Evolutionary conservation across 1,140 invertebrate genomes (phyloP).

Genomic region (Agraylea sexmaculata): DNA sequence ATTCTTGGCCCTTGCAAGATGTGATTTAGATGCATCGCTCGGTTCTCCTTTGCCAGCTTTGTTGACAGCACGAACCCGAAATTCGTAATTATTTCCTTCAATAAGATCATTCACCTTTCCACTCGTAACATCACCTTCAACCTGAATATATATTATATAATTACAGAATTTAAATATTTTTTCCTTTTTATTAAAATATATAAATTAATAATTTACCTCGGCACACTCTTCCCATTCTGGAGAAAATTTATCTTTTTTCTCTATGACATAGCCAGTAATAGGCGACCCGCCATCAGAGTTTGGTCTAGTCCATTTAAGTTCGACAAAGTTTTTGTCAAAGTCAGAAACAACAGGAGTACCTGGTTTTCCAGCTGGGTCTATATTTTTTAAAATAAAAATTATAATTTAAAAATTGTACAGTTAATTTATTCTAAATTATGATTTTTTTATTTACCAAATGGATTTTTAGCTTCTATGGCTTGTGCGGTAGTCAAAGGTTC

Average conservation of each 20-base stretch:
- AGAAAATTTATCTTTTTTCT: conserved; percentile 87
- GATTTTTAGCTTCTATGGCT: conserved; percentile 95
- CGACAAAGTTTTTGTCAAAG: conserved; percentile 88
- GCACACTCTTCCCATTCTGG: conserved; percentile 81
- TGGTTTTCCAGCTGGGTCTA: conserved; percentile 67
- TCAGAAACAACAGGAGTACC: conserved; percentile 81
- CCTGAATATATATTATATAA: conserved; percentile 24
- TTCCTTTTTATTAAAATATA: not conserved
- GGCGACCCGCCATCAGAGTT: conserved; percentile 77
- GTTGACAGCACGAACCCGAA: conserved; percentile 87
- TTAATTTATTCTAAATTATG: not conserved
- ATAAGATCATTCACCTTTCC: conserved; percentile 79
- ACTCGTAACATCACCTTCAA: conserved; percentile 69
- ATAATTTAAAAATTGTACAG: not conserved
- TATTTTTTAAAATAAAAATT: not conserved
- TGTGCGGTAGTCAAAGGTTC: conserved; percentile 83
- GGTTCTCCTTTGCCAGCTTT: conserved; percentile 88
- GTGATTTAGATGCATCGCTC: conserved; percentile 76
- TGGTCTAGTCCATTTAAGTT: conserved; percentile 86
- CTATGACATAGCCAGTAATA: conserved; percentile 87
- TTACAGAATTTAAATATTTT: conserved; percentile 1
- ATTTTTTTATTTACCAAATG: conserved; percentile 56
- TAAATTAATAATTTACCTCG: conserved; percentile 33
- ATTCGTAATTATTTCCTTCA: conserved; percentile 87
- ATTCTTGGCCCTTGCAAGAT: conserved; percentile 85